Conservation (phyloP, 2,888 invertebrate species). For the Digitonthophagus gazella region DNA sequence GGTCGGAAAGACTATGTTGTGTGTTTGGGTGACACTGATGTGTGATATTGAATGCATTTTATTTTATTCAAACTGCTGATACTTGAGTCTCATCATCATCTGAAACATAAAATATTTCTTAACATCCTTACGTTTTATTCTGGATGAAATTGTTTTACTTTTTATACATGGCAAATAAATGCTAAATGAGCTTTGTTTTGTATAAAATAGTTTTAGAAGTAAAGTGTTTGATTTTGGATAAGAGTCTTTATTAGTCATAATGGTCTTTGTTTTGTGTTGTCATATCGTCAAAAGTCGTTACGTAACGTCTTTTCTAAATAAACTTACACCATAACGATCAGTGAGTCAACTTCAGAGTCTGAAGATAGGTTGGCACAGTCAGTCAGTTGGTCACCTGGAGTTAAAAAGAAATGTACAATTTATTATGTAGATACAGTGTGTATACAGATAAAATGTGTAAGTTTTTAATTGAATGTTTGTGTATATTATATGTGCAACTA, state of each 20-base stretch:
- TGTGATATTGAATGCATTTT: neutral
- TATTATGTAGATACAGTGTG: neutral
- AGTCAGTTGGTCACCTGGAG: constrained; percentile 24
- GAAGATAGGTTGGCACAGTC: constrained; percentile 28
- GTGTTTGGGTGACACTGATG: constrained; percentile 8
- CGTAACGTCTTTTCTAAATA: constrained; percentile 20
- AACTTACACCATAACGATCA: constrained; percentile 47
- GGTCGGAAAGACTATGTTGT: constrained; percentile 12
- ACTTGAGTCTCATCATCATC: constrained; percentile 68
- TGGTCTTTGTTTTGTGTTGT: neutral
- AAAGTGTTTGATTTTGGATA: neutral
- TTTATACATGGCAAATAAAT: neutral
- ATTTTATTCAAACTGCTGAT: constrained; percentile 56
- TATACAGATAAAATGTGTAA: too few relatives aligned
- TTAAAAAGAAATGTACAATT: neutral
- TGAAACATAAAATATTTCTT: constrained; percentile 49
- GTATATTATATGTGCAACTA: too few relatives aligned
- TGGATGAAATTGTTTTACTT: too few relatives aligned
- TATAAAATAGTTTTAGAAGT: neutral
- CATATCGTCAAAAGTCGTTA: neutral
- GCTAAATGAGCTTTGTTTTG: constrained; percentile 14
- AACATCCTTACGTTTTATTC: too few relatives aligned
- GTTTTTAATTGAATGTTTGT: too few relatives aligned
- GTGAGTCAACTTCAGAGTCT: constrained; percentile 45
- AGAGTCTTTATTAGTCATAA: neutral